phyloP scores from a whole-genome alignment of 2,888 invertebrate genomes.

The Papilio demoleus region DNA sequence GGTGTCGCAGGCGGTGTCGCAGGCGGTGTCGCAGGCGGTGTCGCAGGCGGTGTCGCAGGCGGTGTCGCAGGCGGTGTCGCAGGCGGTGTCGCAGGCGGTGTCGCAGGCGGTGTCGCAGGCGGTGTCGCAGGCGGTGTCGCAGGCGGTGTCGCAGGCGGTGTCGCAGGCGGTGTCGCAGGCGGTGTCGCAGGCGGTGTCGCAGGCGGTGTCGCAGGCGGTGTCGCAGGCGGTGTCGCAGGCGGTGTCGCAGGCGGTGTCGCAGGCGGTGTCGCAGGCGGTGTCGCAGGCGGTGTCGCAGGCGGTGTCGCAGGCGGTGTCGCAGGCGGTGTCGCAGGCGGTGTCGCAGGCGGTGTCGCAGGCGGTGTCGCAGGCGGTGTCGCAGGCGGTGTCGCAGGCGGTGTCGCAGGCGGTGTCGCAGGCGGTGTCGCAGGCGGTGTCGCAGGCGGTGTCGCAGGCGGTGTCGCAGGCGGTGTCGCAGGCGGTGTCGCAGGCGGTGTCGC shows the following conservation, averaged over 20 bases:
- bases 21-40: slow-evolving; percentile 70
- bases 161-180: slow-evolving; percentile 78
- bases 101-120: slow-evolving; percentile 79
- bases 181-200: slow-evolving; percentile 76
- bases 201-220: slow-evolving; percentile 51
- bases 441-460: slow-evolving; percentile 80
- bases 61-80: slow-evolving; percentile 60
- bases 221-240: slow-evolving; percentile 57
- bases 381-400: slow-evolving; percentile 52
- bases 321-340: slow-evolving; percentile 78
- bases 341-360: slow-evolving; percentile 78
- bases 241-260: slow-evolving; percentile 64
- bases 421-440: slow-evolving; percentile 67
- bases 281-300: slow-evolving; percentile 81
- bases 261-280: slow-evolving; percentile 73
- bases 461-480: slow-evolving; percentile 79
- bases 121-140: slow-evolving; percentile 78
- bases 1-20: slow-evolving; percentile 77
- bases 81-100: slow-evolving; percentile 68
- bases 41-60: slow-evolving; percentile 52
- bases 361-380: slow-evolving; percentile 61
- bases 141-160: slow-evolving; percentile 78
- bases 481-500: slow-evolving; percentile 76
- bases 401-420: slow-evolving; percentile 64
- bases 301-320: slow-evolving; percentile 76